Evolutionary conservation across 2,888 invertebrate species (phyloP).

Genomic region (Melipona bicolor): DNA sequence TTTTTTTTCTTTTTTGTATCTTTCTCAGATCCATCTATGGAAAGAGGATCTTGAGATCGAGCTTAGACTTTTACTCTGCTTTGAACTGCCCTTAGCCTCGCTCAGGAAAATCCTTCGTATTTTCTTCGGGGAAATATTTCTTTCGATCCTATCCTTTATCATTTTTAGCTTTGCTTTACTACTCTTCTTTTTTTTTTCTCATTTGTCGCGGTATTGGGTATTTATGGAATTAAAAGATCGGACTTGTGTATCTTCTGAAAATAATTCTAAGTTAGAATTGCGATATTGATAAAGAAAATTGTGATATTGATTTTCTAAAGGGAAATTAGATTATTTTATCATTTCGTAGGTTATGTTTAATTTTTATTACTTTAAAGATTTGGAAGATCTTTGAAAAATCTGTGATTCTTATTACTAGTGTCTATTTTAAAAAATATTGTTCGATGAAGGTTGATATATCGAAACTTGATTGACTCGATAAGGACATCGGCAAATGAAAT

Average conservation of each 20-base stretch:
- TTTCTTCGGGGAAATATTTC: not conserved
- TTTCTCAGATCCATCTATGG: conserved; percentile 49
- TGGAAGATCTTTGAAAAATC: too few species aligned
- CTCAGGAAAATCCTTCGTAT: not conserved
- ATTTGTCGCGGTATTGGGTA: not conserved
- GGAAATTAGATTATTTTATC: too few species aligned
- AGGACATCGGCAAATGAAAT: too few species aligned
- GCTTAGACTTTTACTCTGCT: not conserved
- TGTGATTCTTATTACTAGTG: too few species aligned
- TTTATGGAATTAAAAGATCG: not conserved
- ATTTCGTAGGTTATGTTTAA: too few species aligned
- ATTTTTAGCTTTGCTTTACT: not conserved
- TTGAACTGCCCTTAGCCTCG: not conserved
- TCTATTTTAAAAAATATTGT: too few species aligned
- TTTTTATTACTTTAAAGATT: too few species aligned
- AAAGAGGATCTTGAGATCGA: conserved; percentile 52
- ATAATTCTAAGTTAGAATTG: not conserved
- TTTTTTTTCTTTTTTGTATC: conserved; percentile 37
- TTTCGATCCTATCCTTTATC: not conserved
- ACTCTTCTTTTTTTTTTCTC: too few species aligned
- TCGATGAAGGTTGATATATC: too few species aligned
- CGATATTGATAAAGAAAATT: not conserved
- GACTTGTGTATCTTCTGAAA: not conserved
- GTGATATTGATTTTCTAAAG: not conserved
- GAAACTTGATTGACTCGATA: too few species aligned